These are phyloP conservation scores for Holotrichia oblita DNA, from an alignment of 1,140 invertebrate species.

Conservation along the genomic window DNA sequence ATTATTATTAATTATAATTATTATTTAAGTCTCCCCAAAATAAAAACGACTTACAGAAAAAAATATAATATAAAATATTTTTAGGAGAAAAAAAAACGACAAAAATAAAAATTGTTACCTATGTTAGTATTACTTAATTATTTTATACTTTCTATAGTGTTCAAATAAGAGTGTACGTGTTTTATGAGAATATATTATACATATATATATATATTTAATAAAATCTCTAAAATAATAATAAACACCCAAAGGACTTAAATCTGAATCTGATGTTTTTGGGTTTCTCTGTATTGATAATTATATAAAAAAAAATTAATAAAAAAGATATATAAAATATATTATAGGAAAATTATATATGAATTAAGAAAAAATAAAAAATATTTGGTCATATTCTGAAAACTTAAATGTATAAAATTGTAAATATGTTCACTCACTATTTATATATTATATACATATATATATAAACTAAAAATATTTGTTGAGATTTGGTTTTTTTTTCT, in stretches of 20 bases:
- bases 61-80: background rate
- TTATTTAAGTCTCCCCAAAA: constrained; percentile 25
- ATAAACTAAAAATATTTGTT: background rate
- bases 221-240: background rate
- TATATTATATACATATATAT: constrained; percentile 28
- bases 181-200: background rate
- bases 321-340: constrained; percentile 7
- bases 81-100: background rate
- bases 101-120: constrained; percentile 33
- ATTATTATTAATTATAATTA: background rate
- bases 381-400: constrained; percentile 1
- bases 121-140: constrained; percentile 40
- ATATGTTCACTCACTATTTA: constrained; percentile 33
- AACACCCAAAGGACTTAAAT: constrained; percentile 29
- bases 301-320: constrained; percentile 7
- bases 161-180: constrained; percentile 33
- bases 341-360: constrained; percentile 5
- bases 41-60: constrained; percentile 3
- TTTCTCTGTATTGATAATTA: background rate
- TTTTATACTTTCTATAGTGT: constrained; percentile 38
- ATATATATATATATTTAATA: background rate
- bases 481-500: no score
- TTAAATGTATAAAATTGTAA: constrained; percentile 30
- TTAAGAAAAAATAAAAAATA: background rate
- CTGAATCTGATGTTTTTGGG: constrained; percentile 33